These are phyloP conservation scores for Anoplolepis gracilipes DNA, from an alignment of 1,140 invertebrate species.

Conservation along the genomic window DNA sequence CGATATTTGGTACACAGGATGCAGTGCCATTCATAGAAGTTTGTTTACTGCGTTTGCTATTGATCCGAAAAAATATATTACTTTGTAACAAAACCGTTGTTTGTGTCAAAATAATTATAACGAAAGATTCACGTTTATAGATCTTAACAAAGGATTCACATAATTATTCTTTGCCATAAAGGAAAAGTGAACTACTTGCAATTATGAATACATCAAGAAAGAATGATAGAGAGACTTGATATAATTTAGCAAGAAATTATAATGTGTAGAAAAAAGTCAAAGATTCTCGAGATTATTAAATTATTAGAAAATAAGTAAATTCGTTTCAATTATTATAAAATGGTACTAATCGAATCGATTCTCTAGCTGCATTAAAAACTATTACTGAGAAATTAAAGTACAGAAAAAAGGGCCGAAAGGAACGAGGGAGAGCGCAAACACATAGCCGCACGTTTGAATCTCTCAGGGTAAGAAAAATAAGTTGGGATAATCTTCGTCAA, in stretches of 20 bases:
- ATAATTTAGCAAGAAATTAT: neutral
- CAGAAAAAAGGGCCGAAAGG: neutral
- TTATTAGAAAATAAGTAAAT: neutral
- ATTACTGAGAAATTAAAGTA: neutral
- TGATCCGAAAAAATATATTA: no score
- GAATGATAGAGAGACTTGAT: neutral
- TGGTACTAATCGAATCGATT: neutral
- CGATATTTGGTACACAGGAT: neutral
- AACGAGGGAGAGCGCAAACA: neutral
- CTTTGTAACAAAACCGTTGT: no score
- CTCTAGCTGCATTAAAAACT: no score
- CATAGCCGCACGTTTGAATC: neutral
- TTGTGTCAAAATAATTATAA: no score
- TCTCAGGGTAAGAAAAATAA: slow-evolving; percentile 20
- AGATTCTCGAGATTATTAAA: neutral
- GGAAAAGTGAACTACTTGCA: neutral
- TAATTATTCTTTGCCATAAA: neutral
- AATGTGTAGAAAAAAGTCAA: neutral
- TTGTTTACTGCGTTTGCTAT: neutral
- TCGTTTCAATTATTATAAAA: neutral
- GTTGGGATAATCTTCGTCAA: slow-evolving; percentile 40
- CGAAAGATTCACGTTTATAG: neutral
- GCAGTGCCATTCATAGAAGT: neutral
- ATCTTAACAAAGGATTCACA: neutral
- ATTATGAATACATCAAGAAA: neutral